A percentile compares a stretch with the other conserved stretches of the same genome.
Conservation (phyloP, 2,113 vertebrate species). For the Marcusenius ussheri region DNA sequence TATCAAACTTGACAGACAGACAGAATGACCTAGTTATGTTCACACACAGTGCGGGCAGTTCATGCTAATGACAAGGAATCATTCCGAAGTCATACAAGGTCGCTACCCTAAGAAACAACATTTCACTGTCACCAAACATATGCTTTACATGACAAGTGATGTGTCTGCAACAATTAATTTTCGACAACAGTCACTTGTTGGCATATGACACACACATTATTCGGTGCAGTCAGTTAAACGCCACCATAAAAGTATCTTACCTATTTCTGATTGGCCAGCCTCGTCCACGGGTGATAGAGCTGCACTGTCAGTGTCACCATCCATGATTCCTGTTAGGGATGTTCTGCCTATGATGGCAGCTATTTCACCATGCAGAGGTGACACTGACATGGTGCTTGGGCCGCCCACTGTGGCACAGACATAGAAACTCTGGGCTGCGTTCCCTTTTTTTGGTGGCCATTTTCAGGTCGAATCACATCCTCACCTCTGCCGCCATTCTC, state of each 20-base stretch:
- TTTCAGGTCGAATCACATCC: neutral
- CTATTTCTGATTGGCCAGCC: neutral
- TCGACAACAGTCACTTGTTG: neutral
- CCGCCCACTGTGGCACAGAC: neutral
- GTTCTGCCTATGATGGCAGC: neutral
- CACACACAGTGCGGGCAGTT: neutral
- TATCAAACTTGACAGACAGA: neutral
- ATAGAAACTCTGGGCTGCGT: neutral
- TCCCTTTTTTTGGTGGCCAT: neutral
- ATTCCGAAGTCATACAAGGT: neutral
- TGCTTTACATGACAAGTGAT: neutral
- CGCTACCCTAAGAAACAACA: neutral
- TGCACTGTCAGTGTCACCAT: neutral
- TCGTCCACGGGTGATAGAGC: neutral
- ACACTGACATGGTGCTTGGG: neutral
- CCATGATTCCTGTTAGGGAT: neutral
- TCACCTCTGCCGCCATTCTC: neutral
- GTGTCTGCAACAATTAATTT: neutral
- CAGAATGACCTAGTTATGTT: neutral
- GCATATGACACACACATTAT: neutral
- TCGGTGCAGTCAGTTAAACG: neutral
- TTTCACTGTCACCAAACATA: neutral
- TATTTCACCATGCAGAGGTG: neutral
- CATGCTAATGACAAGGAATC: neutral
- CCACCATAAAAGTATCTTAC: neutral